phyloP scores from a whole-genome alignment of 2,888 invertebrate species.

The Seira musarum region DNA sequence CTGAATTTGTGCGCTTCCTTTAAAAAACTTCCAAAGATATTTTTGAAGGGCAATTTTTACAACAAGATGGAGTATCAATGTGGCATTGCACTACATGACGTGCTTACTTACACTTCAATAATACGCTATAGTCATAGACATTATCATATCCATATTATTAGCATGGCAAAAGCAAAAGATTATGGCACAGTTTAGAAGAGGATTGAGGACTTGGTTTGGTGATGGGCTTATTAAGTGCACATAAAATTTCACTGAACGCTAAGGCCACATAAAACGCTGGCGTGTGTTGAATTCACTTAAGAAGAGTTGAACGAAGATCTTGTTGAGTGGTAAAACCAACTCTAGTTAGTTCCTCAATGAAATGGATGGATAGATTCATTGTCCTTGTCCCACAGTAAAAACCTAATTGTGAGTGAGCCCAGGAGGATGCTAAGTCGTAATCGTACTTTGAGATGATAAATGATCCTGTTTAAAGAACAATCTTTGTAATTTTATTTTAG shows the following conservation, averaged over 20 bases:
- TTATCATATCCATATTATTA: background rate
- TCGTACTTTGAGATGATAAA: slow-evolving; percentile 59
- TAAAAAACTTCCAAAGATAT: slow-evolving; percentile 1
- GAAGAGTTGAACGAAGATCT: background rate
- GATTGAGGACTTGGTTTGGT: background rate
- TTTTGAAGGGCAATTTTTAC: slow-evolving; percentile 1
- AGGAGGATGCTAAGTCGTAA: slow-evolving; percentile 20
- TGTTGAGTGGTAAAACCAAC: background rate
- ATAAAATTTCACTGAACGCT: background rate
- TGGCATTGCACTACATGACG: background rate
- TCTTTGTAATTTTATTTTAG: slow-evolving; percentile 14
- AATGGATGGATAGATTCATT: background rate
- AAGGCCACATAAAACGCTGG: background rate
- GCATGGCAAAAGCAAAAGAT: too few relatives aligned
- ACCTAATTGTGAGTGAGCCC: slow-evolving; percentile 21
- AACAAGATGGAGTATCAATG: slow-evolving; percentile 9
- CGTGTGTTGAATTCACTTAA: background rate
- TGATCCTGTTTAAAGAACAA: slow-evolving; percentile 67
- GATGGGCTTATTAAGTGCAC: background rate
- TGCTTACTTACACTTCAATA: background rate
- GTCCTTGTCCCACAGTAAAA: too few relatives aligned
- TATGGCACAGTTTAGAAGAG: too few relatives aligned
- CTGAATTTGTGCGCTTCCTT: slow-evolving; percentile 21
- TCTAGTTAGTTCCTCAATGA: background rate
- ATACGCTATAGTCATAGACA: background rate